Base-by-base conservation (phyloP, 1,140 invertebrate species). In the Alviniconcha marisindica region DNA sequence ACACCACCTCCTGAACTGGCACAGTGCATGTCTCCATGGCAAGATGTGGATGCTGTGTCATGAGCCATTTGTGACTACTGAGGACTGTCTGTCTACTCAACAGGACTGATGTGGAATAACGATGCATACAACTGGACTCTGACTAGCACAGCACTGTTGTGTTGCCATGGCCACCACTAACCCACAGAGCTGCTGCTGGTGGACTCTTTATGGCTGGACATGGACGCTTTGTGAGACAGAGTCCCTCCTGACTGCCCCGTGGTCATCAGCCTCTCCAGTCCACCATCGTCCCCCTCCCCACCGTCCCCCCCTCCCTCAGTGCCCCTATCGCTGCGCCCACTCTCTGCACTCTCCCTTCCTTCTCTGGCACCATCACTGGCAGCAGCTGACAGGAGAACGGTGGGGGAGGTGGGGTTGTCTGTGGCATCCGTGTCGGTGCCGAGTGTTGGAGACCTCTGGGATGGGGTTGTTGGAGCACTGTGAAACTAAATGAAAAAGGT, bases 401-500 rank as follows among this genome's bases (percentile, higher is more conserved):
- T 71, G 66, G 5, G 10, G 28, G 10, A 7, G 28, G 2, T 12
- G 66, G 7, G 7, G 24, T 36, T 24, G 36, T 10, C 66, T 2
- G 10, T 24, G 66, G 14, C 66, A 18, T 86, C 77, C 60, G n/a
- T 66, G n/a, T 77, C 69, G 12, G 51, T 38, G n/a, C 28, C 21
- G n/a, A 82, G 80, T 28, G 86, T 60, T 24, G 66, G 77, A 38
- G 84, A 83, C 40, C 82, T 81, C 4, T 66, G 51, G 38, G 48
- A 44, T 21, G 86, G 86, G 36, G 86, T 85, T 18, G 84, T 82
- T 71, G 84, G 86, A 42, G 91, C 91, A 86, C 91, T 92, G 77
- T 90, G 92, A 82, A 89, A 93, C 87, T 93, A 89, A 66, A 87
- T 80, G 18, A 0, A 60, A 10, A 60, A 60, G n/a, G 24, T n/a